Evolutionary conservation across 2,113 vertebrate species (phyloP), one percentile per base, ranked within the genome.

Genomic region (Anolis sagrei): DNA sequence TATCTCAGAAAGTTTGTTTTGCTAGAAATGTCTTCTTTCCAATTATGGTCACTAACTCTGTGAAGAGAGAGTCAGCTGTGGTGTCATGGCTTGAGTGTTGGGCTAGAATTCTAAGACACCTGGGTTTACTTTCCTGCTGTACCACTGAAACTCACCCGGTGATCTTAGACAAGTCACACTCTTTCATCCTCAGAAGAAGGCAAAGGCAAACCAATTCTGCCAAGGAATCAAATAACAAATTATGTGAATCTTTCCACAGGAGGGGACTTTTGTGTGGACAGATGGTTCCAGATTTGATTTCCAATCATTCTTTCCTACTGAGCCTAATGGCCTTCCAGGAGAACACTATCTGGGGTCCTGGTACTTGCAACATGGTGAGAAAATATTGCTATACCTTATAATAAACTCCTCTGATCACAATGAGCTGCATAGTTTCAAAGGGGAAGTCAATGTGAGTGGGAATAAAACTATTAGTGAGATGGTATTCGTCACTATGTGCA

Each of bases 311-410:
- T 21, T 61, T 84, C n/a, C 73, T 51, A 14, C 23, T 5, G 61
- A 84, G 13, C 82, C 82, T 66, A 61, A 84, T 84, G 82, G 82
- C 34, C 9, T 51, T 58, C 0, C 4, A 27, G 39, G 39, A n/a
- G 82, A 84, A 76, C 2, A 84, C 73, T 84, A 84, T n/a, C 19
- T 84, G 13, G 73, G 58, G 16, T 84, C 82, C 6, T 84, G 82
- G 73, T 9, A 34, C 27, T 49, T 76, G 23, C 73, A 18, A 32
- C 34, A 84, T 18, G 82, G 82, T 84, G n/a, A 81, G 23, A 51
- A 70, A 68, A 18, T 58, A 3, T 44, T 58, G 54, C 54, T 4
- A 13, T 18, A 34, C 25, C 69, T 73, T 48, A 23, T 48, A n/a
- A 66, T 4, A 25, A 74, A 44, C 9, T 21, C 39, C 7, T 18